Evolutionary conservation across 2,113 vertebrate species (phyloP).

Genomic region (Murina feae): DNA sequence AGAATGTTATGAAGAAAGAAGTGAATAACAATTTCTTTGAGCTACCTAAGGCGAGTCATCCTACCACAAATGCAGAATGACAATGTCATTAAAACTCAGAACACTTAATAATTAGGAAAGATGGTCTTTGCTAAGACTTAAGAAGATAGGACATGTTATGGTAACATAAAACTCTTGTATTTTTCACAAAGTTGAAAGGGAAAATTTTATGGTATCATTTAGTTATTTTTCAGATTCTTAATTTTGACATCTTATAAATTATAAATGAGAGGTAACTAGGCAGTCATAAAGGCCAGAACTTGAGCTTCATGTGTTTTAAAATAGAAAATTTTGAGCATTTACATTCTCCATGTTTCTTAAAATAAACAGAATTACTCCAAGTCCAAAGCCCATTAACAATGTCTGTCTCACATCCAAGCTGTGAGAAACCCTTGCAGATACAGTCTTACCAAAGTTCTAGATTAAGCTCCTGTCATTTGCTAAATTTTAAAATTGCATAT

Average conservation of each 20-base stretch:
- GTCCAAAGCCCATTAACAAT: background rate
- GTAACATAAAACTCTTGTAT: background rate
- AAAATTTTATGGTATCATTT: background rate
- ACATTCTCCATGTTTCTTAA: background rate
- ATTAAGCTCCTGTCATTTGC: background rate
- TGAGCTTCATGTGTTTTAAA: background rate
- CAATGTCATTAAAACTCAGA: background rate
- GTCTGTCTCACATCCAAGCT: background rate
- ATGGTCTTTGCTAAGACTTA: background rate
- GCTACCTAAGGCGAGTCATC: background rate
- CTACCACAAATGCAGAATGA: background rate
- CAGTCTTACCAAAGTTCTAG: background rate
- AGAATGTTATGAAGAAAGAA: conserved; percentile 18
- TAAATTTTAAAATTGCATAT: background rate
- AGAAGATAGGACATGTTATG: background rate
- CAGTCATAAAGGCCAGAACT: background rate
- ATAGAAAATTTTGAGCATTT: background rate
- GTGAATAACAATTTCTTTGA: background rate
- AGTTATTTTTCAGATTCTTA: background rate
- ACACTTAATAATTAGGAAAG: background rate
- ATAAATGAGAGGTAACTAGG: background rate
- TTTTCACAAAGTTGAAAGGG: background rate
- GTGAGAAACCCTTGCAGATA: background rate
- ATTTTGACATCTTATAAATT: background rate
- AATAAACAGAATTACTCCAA: background rate